These are phyloP conservation scores for Scrobipalpa costella DNA, from an alignment of 2,888 invertebrate species.

Conservation along the genomic window DNA sequence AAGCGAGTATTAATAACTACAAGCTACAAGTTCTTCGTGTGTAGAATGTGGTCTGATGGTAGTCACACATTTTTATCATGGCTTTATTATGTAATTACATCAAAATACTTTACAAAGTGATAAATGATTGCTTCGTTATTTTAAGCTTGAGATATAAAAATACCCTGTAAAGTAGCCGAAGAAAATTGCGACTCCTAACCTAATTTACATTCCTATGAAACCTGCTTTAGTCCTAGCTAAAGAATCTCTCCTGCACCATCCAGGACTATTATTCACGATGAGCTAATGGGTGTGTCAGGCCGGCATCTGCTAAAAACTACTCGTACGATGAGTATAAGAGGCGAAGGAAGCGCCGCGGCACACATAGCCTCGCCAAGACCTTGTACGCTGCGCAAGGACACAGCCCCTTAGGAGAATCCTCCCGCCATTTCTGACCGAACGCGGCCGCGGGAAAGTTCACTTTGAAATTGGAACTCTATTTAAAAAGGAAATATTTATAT, in stretches of 20 bases:
- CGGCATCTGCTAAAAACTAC: conserved; percentile 51
- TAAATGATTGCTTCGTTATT: not conserved
- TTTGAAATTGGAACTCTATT: conserved; percentile 41
- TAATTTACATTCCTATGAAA: conserved; percentile 18
- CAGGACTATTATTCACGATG: conserved; percentile 31
- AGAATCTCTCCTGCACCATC: conserved; percentile 16
- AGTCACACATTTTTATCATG: not conserved
- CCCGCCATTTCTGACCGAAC: conserved; percentile 71
- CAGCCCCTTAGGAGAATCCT: conserved; percentile 66
- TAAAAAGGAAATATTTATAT: conserved; percentile 33
- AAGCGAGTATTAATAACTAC: no score
- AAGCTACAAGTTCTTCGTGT: no score
- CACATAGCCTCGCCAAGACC: conserved; percentile 70
- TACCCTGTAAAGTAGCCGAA: not conserved
- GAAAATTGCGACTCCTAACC: conserved; percentile 16
- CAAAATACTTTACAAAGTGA: not conserved
- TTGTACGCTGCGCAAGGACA: conserved; percentile 77
- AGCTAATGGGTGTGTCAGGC: conserved; percentile 40
- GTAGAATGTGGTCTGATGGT: not conserved
- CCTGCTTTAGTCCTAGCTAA: not conserved
- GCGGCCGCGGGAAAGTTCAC: conserved; percentile 63
- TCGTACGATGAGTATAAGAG: conserved; percentile 68
- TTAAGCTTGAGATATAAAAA: not conserved
- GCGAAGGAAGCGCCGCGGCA: conserved; percentile 66
- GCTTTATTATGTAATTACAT: not conserved